Percentiles rank a stretch among this genome's conserved stretches.
These are phyloP conservation scores for Lucilia cuprina DNA, from an alignment of 1,140 invertebrate species.

Conservation along the genomic window DNA sequence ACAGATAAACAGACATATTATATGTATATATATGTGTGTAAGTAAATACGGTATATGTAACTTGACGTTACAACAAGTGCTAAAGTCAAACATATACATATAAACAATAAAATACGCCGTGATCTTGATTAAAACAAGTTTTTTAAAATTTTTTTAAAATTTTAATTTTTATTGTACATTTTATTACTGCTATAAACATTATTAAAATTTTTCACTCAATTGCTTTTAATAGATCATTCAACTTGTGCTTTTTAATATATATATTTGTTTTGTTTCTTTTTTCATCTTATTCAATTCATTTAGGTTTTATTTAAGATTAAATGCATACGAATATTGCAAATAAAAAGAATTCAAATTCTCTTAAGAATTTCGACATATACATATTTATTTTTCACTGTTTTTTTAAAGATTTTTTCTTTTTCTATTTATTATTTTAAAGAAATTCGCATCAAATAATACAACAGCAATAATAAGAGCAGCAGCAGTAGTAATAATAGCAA, in stretches of 20 bases:
- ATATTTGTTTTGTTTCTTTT: not conserved
- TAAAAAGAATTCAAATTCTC: no score
- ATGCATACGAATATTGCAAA: not conserved
- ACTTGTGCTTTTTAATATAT: not conserved
- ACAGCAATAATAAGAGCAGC: not conserved
- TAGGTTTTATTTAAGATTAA: not conserved
- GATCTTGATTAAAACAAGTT: no score
- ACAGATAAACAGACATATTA: no score
- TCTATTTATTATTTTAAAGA: conserved; percentile 24
- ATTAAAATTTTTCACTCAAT: not conserved
- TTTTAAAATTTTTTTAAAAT: no score
- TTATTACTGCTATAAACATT: not conserved
- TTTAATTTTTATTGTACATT: no score
- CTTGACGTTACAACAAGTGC: no score
- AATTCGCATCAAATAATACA: not conserved
- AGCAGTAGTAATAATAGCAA: not conserved
- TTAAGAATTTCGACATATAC: no score
- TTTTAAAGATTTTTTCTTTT: not conserved
- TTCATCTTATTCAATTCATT: not conserved
- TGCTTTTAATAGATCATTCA: conserved; percentile 22
- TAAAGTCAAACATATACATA: no score
- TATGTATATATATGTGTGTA: no score
- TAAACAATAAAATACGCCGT: no score
- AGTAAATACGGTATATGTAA: no score
- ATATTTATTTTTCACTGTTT: not conserved